Base-by-base conservation (phyloP, 1,140 invertebrate genomes). In the Drosophila malerkotliana region DNA sequence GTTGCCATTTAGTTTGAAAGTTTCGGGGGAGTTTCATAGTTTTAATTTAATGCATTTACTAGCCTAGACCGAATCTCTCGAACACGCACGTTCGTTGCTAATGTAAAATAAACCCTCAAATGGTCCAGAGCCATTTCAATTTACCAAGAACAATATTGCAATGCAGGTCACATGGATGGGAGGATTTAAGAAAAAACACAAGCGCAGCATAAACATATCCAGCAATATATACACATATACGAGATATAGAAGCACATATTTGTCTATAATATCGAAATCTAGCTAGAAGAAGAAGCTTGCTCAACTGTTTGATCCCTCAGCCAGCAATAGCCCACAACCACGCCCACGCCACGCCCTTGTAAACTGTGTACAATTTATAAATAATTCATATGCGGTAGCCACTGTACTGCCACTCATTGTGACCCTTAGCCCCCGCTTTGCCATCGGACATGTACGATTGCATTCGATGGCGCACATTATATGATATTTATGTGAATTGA, bases 401-500 rank as follows among this genome's bases (percentile, higher is more conserved):
- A 69, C 44, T 67, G 30, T 47, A 53, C 59, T 39, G 51, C 32
- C 41, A 54, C 39, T 34, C 49, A 49, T 6, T 57, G 52, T 39
- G 51, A 51, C 52, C 32, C 8, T 1, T 10, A 34, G 32, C n/a
- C 30, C 48, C 58, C 76, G 77, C 77, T 75, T 71, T 24, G 68
- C 45, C 56, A 47, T 60, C 44, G 37, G 39, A n/a, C 8, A 10
- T 10, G 26, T 26, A 26, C 30, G 60, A 56, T 72, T 54, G 44
- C 41, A 55, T 49, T 55, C 59, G 18, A 51, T 37, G 48, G 47
- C 66, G 44, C 72, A 58, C 51, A 30, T 9, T 66, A 56, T 47
- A 77, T 32, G 41, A 81, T 71, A 85, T 81, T 62, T 63, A 74
- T 73, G 80, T 79, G 80, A 85, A 80, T 85, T 77, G 68, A 81